Conservation (phyloP, 2,113 vertebrate species). For the Nerophis ophidion region DNA sequence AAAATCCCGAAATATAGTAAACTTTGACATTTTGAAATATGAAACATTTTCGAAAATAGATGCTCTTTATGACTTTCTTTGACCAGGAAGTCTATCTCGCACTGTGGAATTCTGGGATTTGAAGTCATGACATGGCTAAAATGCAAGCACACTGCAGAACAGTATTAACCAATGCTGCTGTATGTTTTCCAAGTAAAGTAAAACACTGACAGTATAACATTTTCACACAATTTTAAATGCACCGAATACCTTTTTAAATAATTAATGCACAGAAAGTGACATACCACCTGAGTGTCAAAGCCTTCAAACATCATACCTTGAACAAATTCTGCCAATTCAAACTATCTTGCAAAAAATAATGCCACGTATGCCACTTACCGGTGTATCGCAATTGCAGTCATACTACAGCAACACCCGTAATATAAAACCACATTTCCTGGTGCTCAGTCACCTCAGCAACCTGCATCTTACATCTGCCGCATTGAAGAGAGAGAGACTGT, state of each 20-base stretch:
- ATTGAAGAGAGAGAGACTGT: conserved; percentile 31
- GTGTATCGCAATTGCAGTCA: not conserved
- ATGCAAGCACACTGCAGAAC: conserved; percentile 27
- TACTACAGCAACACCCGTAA: not conserved
- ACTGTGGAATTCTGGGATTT: conserved; percentile 57
- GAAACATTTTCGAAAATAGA: not conserved
- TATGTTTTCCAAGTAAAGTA: not conserved
- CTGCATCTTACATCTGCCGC: conserved; percentile 43
- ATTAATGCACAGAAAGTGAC: no score
- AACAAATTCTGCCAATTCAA: not conserved
- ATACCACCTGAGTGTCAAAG: no score
- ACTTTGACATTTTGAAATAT: not conserved
- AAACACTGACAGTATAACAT: not conserved
- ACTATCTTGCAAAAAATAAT: not conserved
- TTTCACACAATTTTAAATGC: not conserved
- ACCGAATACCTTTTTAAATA: no score
- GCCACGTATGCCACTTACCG: conserved; percentile 21
- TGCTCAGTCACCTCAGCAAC: conserved; percentile 3
- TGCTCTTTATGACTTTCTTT: conserved; percentile 5
- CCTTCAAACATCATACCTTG: not conserved
- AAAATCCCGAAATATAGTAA: no score
- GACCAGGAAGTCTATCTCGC: conserved; percentile 1
- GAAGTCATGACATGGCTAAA: conserved; percentile 40
- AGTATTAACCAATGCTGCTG: not conserved
- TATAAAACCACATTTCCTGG: not conserved